These are phyloP conservation scores for Papilio machaon DNA, from an alignment of 1,140 invertebrate species.

Conservation along the genomic window DNA sequence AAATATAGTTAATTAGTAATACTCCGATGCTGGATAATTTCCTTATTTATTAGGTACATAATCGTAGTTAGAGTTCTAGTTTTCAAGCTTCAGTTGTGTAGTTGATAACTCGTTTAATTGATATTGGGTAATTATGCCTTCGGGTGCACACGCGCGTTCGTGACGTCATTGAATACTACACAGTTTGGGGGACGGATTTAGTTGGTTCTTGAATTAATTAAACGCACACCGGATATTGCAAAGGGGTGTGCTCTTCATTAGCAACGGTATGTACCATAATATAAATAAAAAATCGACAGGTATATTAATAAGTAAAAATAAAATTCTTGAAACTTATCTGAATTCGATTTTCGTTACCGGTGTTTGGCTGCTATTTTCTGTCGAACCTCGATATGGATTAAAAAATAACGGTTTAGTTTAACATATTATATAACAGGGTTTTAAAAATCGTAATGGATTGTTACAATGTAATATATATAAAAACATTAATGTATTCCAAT, in stretches of 20 bases:
- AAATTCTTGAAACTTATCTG: background rate
- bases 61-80: background rate
- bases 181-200: conserved; percentile 24
- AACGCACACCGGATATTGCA: conserved; percentile 29
- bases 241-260: conserved; percentile 21
- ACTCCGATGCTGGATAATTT: too few relatives aligned
- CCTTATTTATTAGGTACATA: too few relatives aligned
- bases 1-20: too few relatives aligned
- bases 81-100: background rate
- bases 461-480: background rate
- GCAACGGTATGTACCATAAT: background rate
- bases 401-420: too few relatives aligned
- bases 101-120: background rate
- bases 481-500: background rate
- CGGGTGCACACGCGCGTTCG: conserved; percentile 10
- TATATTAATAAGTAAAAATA: background rate
- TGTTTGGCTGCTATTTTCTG: too few relatives aligned
- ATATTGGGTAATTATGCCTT: conserved; percentile 18
- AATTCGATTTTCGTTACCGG: too few relatives aligned
- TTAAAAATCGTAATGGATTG: too few relatives aligned
- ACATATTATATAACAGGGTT: too few relatives aligned
- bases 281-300: background rate
- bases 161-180: conserved; percentile 24
- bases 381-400: too few relatives aligned
- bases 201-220: conserved; percentile 35